Evolutionary conservation across 2,888 invertebrate genomes (phyloP).

Genomic region (Tenthredo amoena): DNA sequence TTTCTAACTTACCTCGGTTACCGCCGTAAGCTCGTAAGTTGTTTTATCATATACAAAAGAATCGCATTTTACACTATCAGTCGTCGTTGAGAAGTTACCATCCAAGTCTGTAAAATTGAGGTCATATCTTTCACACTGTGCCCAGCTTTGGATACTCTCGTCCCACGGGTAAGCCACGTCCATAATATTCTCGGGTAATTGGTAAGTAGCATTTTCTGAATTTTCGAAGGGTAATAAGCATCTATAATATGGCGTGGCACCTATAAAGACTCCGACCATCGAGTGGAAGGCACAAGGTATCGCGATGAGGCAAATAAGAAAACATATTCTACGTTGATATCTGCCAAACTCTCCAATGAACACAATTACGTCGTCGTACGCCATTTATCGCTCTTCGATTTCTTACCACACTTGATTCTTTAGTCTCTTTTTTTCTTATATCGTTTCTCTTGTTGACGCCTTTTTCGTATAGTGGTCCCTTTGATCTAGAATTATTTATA

Average conservation of each 20-base stretch:
- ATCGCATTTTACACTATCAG: background rate
- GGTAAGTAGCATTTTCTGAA: slow-evolving; percentile 78
- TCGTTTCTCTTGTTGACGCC: background rate
- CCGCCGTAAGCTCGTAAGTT: background rate
- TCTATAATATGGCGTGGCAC: slow-evolving; percentile 83
- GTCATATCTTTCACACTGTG: slow-evolving; percentile 77
- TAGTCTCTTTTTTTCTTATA: background rate
- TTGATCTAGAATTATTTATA: no score
- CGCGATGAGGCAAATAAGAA: slow-evolving; percentile 85
- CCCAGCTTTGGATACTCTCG: slow-evolving; percentile 75
- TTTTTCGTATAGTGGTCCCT: background rate
- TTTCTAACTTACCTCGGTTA: slow-evolving; percentile 57
- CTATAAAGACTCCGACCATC: slow-evolving; percentile 86
- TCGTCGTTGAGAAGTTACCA: background rate
- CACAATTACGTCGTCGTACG: slow-evolving; percentile 85
- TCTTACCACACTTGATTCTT: background rate
- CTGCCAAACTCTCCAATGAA: slow-evolving; percentile 86
- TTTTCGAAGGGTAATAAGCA: slow-evolving; percentile 82
- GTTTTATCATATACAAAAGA: background rate
- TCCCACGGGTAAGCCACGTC: slow-evolving; percentile 81
- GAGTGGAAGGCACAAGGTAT: slow-evolving; percentile 88
- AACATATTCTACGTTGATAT: slow-evolving; percentile 85
- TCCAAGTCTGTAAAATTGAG: background rate
- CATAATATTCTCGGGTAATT: slow-evolving; percentile 77
- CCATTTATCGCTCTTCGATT: slow-evolving; percentile 78